Conservation (phyloP, 2,797 vertebrate genomes). For the Periophthalmus magnuspinnatus region DNA sequence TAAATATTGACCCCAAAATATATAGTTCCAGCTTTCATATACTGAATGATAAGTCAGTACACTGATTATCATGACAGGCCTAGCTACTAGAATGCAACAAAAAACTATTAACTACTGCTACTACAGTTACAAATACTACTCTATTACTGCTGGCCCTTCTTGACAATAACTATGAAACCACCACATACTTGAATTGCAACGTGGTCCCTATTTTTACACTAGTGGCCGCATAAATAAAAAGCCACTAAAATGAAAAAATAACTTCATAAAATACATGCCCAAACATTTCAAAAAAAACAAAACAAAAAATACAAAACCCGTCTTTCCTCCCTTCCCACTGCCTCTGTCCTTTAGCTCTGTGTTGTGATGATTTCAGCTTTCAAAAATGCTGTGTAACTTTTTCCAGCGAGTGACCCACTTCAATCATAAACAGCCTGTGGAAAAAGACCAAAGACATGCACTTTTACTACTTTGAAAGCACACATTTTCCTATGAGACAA, state of each 20-base stretch:
- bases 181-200: too few relatives aligned
- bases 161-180: too few relatives aligned
- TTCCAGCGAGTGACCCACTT: conserved; percentile 78
- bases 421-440: conserved; percentile 65
- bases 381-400: conserved; percentile 73
- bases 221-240: too few relatives aligned
- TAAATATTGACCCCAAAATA: too few relatives aligned
- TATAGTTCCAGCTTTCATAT: too few relatives aligned
- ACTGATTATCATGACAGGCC: too few relatives aligned
- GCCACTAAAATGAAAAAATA: neutral
- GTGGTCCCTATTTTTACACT: neutral
- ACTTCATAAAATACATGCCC: neutral
- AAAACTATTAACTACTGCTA: too few relatives aligned
- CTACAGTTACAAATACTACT: too few relatives aligned
- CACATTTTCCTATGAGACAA: conserved; percentile 30
- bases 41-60: too few relatives aligned
- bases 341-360: conserved; percentile 39
- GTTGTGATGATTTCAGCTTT: conserved; percentile 73
- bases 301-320: neutral
- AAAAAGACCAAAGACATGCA: conserved; percentile 66
- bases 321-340: conserved; percentile 6
- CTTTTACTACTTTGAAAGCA: conserved; percentile 39
- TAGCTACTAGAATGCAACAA: too few relatives aligned
- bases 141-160: too few relatives aligned
- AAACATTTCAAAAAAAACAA: conserved; percentile 1